Evolutionary conservation across 2,888 invertebrate species (phyloP).

Genomic region (Isotomurus palustris): DNA sequence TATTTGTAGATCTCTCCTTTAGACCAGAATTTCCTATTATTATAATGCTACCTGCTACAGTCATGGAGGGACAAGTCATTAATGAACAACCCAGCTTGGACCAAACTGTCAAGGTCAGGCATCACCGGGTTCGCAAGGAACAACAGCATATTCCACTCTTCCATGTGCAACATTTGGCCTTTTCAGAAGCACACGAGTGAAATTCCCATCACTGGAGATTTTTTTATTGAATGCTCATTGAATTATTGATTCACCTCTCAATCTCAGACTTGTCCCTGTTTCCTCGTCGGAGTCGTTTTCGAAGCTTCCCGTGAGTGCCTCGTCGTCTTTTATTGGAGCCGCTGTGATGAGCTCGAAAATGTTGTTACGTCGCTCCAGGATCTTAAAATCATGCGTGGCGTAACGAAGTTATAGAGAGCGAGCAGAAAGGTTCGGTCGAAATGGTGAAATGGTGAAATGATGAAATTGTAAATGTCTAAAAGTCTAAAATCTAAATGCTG

Average conservation of each 20-base stretch:
- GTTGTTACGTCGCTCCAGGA: conserved; percentile 90
- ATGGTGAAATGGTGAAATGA: too few species aligned
- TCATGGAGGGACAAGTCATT: conserved; percentile 99
- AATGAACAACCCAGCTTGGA: conserved; percentile 89
- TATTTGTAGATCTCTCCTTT: not conserved
- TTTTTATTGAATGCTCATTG: conserved; percentile 32
- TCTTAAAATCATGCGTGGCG: too few species aligned
- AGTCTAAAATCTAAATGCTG: too few species aligned
- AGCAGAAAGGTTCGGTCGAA: too few species aligned
- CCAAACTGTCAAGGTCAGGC: conserved; percentile 65
- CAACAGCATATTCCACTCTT: conserved; percentile 96
- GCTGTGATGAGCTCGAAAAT: conserved; percentile 91
- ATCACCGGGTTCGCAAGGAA: conserved; percentile 58
- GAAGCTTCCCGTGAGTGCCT: conserved; percentile 52
- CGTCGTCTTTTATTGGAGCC: conserved; percentile 69
- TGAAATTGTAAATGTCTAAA: too few species aligned
- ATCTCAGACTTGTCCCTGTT: conserved; percentile 15
- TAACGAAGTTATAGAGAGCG: too few species aligned
- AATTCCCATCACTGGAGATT: conserved; percentile 58
- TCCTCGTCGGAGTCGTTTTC: conserved; percentile 53
- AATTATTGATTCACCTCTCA: conserved; percentile 8
- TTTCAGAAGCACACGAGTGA: not conserved
- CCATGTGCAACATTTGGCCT: conserved; percentile 99
- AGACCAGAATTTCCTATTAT: conserved; percentile 4
- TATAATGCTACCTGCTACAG: conserved; percentile 72